Conservation (phyloP, 2,797 vertebrate genomes). For the Bryconaethiops microstoma region DNA sequence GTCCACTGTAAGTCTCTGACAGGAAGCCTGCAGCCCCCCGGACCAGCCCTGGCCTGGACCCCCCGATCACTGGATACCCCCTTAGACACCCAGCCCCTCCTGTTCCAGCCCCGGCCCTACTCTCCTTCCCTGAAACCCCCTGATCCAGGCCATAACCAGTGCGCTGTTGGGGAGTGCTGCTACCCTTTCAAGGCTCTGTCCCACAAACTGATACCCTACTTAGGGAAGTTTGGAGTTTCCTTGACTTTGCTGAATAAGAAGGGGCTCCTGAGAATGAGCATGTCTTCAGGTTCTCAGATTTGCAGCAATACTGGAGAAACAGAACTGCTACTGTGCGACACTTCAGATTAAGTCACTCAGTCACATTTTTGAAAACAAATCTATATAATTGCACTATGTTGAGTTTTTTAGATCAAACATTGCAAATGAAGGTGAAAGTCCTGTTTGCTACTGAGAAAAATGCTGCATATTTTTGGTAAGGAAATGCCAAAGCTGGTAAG, state of each 20-base stretch:
- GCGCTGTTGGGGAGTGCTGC: slow-evolving; percentile 75
- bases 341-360: slow-evolving; percentile 53
- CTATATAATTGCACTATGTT: slow-evolving; percentile 76
- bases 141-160: slow-evolving; percentile 63
- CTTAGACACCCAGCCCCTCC: slow-evolving; percentile 71
- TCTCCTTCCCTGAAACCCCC: slow-evolving; percentile 64
- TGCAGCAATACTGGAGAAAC: slow-evolving; percentile 72
- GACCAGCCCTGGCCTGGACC: slow-evolving; percentile 47
- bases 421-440: slow-evolving; percentile 64
- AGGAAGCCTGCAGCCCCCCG: slow-evolving; percentile 75
- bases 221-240: slow-evolving; percentile 86
- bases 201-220: slow-evolving; percentile 80
- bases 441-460: slow-evolving; percentile 80
- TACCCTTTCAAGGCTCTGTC: slow-evolving; percentile 69
- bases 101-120: slow-evolving; percentile 61
- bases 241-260: slow-evolving; percentile 81
- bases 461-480: slow-evolving; percentile 54
- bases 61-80: slow-evolving; percentile 61
- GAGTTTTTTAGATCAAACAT: slow-evolving; percentile 66
- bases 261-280: slow-evolving; percentile 79
- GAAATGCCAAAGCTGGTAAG: slow-evolving; percentile 82
- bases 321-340: slow-evolving; percentile 56
- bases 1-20: slow-evolving; percentile 97
- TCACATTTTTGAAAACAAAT: slow-evolving; percentile 55
- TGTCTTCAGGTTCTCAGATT: slow-evolving; percentile 79